Evolutionary conservation across 2,888 invertebrate genomes (phyloP), one percentile per base, ranked within the genome.

Genomic region (Heterodera filipjevi): DNA sequence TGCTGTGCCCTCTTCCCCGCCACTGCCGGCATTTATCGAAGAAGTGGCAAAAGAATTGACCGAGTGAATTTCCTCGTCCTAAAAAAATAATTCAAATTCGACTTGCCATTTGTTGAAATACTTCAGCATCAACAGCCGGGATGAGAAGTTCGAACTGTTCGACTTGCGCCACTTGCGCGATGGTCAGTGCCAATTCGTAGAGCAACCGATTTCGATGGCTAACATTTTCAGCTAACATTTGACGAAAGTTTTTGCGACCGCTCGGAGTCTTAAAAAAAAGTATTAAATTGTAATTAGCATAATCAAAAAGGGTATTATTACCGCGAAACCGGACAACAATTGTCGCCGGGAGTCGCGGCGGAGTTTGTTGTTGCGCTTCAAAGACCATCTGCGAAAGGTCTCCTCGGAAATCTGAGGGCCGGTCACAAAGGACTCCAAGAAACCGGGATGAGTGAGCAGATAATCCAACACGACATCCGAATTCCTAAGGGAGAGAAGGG

Each of bases 121-220:
- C 59, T 39, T 44, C 77, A 19, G 39, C 71, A n/a, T 79, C 68
- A 16, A 66, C 76, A 14, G 68, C 79, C 27, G 77, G 82, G 53
- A 86, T 78, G 12, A 85, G 76, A n/a, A 86, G 76, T 75, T 87
- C 87, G 32, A 86, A 77, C 0, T 81, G 68, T n/a, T 84, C 82
- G 16, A 81, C 84, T 35, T 84, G 82, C 22, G 82, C 79, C 3
- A 87, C 30, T 72, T 87, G 86, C 0, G 83, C 85, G 79, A 86
- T 84, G 66, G 86, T 86, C 66, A 83, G 78, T 6, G 83, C 84
- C 68, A 87, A 66, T 80, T 87, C 87, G 81, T 81, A 87, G 14
- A 87, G 79, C 59, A 87, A 81, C 33, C 86, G 78, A 16, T 77
- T 79, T 22, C 76, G 74, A 44, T 82, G 77, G 74, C 79, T 82